These are phyloP conservation scores for Drosophila tristis DNA, from an alignment of 1,140 invertebrate species.

Conservation along the genomic window DNA sequence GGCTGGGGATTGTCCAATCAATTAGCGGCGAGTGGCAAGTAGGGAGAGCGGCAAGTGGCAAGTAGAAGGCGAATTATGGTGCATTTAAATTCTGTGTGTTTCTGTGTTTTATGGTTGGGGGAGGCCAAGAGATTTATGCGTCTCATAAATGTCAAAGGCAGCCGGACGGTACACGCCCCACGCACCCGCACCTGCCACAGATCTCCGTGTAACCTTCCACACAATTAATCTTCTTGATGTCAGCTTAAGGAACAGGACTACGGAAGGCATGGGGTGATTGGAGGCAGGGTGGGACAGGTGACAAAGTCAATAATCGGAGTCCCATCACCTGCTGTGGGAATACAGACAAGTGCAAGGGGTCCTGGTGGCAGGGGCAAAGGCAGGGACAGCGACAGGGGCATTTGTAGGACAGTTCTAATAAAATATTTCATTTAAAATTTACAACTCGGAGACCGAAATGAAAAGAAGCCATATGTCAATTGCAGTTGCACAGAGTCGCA, in stretches of 20 bases:
- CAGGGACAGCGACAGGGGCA: not conserved
- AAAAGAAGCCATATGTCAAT: conserved; percentile 83
- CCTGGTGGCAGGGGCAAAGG: conserved; percentile 4
- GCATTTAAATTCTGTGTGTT: conserved; percentile 50
- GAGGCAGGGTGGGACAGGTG: conserved; percentile 3
- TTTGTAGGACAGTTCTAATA: conserved; percentile 64
- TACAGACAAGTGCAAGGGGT: conserved; percentile 41
- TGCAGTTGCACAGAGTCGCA: conserved; percentile 57
- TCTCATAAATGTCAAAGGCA: conserved; percentile 77
- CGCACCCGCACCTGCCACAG: not conserved
- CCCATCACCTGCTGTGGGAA: conserved; percentile 68
- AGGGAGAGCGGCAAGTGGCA: conserved; percentile 19
- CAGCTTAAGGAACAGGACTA: conserved; percentile 12
- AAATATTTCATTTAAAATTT: conserved; percentile 80
- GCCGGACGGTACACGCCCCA: conserved; percentile 37
- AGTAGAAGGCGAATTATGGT: conserved; percentile 57
- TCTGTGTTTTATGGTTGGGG: conserved; percentile 11
- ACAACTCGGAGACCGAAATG: conserved; percentile 58
- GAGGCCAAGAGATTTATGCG: conserved; percentile 62
- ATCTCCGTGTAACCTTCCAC: conserved; percentile 8
- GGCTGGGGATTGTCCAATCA: conserved; percentile 40
- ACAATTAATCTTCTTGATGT: conserved; percentile 80
- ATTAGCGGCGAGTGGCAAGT: conserved; percentile 27
- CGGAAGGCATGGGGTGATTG: not conserved
- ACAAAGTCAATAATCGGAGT: conserved; percentile 47